A percentile compares a stretch with the other conserved stretches of the same genome.
phyloP scores from a whole-genome alignment of 35 echinoderm and acorn worm genomes.

The Heliocidaris tuberculata region DNA sequence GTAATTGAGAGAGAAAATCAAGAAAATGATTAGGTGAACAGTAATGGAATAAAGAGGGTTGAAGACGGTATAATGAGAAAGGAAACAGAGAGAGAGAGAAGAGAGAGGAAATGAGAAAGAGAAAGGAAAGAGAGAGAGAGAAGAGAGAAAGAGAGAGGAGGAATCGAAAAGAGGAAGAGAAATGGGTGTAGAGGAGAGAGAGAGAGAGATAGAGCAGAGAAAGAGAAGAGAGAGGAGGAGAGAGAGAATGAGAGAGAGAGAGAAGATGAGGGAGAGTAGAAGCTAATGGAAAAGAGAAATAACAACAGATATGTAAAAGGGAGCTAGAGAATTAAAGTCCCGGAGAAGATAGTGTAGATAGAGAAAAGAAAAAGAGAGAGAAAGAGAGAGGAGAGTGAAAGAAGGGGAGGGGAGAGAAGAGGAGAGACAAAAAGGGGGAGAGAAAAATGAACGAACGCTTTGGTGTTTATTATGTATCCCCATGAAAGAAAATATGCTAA shows the following conservation, averaged over 20 bases:
- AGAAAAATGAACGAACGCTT: too few relatives aligned
- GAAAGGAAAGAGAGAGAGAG: background rate
- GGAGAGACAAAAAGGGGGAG: too few relatives aligned
- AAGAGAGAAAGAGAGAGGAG: slow-evolving; percentile 14
- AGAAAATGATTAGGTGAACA: background rate
- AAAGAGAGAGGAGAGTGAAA: background rate
- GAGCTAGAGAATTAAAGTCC: background rate
- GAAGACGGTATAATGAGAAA: too few relatives aligned
- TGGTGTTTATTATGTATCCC: too few relatives aligned
- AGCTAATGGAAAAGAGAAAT: too few relatives aligned
- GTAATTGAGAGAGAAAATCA: background rate
- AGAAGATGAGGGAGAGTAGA: too few relatives aligned
- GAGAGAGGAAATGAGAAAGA: background rate
- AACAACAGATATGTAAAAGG: background rate
- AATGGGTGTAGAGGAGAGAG: too few relatives aligned
- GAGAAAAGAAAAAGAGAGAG: background rate
- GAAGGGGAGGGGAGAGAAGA: too few relatives aligned
- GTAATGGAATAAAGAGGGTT: background rate
- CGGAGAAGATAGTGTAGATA: too few relatives aligned
- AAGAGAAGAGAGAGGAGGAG: background rate
- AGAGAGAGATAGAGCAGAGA: too few relatives aligned
- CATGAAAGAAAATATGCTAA: too few relatives aligned
- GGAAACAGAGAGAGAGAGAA: too few relatives aligned
- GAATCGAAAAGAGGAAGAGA: background rate
- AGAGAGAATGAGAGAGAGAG: background rate